phyloP scores from a whole-genome alignment of 1,140 invertebrate genomes.

The Drosophila parvula region DNA sequence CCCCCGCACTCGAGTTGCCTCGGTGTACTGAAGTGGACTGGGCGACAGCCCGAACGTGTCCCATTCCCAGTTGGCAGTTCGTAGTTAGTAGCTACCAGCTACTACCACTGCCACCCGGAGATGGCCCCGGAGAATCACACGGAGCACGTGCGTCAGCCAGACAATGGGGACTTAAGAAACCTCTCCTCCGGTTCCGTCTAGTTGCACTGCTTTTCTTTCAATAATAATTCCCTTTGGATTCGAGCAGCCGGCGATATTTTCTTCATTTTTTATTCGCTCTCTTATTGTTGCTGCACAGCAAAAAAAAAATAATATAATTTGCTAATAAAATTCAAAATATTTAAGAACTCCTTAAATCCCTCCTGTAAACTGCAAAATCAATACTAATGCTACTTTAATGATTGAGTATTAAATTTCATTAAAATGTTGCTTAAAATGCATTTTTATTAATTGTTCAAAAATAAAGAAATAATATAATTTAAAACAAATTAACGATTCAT shows the following conservation, averaged over 20 bases:
- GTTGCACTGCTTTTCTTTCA: slow-evolving; percentile 25
- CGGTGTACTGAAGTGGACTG: slow-evolving; percentile 42
- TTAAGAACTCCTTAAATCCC: neutral
- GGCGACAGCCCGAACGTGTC: slow-evolving; percentile 34
- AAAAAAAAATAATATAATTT: neutral
- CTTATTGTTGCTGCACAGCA: slow-evolving; percentile 13
- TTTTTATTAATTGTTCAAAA: too few relatives aligned
- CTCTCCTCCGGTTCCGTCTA: slow-evolving; percentile 18
- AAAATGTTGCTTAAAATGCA: too few relatives aligned
- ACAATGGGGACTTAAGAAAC: slow-evolving; percentile 29
- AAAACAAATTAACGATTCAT: neutral
- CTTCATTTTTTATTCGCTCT: slow-evolving; percentile 22
- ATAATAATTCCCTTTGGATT: slow-evolving; percentile 54
- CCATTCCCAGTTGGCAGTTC: slow-evolving; percentile 16
- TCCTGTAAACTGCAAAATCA: neutral
- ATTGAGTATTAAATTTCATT: too few relatives aligned
- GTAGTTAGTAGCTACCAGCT: neutral
- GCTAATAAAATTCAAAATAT: neutral
- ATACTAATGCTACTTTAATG: too few relatives aligned
- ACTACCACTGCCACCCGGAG: slow-evolving; percentile 9
- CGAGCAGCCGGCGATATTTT: slow-evolving; percentile 32
- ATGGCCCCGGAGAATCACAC: slow-evolving; percentile 26
- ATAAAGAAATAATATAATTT: neutral
- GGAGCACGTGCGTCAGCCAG: slow-evolving; percentile 49
- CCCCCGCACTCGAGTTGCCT: slow-evolving; percentile 45